Conservation (phyloP, 2,888 invertebrate genomes). For the Gastracanthus pulcherrimus region DNA sequence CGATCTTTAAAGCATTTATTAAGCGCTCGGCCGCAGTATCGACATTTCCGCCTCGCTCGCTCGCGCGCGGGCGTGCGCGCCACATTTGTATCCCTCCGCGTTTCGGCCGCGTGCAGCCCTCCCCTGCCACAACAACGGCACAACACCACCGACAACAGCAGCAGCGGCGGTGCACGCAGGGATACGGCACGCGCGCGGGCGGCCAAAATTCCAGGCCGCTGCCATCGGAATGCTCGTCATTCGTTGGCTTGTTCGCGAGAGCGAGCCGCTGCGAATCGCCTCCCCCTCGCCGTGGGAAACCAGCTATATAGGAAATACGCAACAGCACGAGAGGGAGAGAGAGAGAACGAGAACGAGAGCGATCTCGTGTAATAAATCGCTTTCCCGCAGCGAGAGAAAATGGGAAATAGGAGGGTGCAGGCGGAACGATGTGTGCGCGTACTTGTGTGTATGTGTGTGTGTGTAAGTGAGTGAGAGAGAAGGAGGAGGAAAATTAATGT, state of each 20-base stretch:
- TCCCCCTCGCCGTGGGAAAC: background rate
- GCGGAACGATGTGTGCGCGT: background rate
- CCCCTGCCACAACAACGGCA: too few species aligned
- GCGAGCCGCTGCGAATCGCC: conserved; percentile 13
- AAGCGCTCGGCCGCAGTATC: conserved; percentile 27
- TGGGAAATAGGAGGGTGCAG: too few species aligned
- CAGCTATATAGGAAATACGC: too few species aligned
- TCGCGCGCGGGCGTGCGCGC: too few species aligned
- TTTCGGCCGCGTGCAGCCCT: background rate
- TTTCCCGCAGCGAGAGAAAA: conserved; percentile 27
- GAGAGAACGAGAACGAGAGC: too few species aligned
- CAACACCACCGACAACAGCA: too few species aligned
- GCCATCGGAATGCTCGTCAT: conserved; percentile 39
- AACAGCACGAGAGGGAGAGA: too few species aligned
- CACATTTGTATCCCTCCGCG: conserved; percentile 28
- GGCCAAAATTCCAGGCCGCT: conserved; percentile 25
- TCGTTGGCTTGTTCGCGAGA: conserved; percentile 28
- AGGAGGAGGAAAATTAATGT: conserved; percentile 58
- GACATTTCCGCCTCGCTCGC: conserved; percentile 6
- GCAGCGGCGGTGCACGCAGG: background rate
- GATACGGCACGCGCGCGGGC: background rate
- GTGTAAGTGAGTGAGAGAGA: background rate
- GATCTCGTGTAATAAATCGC: too few species aligned
- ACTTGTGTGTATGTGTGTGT: background rate
- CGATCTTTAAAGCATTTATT: conserved; percentile 50